These are phyloP conservation scores for Ascidia mentula DNA, from an alignment of 23 tunicate genomes.

Conservation along the genomic window DNA sequence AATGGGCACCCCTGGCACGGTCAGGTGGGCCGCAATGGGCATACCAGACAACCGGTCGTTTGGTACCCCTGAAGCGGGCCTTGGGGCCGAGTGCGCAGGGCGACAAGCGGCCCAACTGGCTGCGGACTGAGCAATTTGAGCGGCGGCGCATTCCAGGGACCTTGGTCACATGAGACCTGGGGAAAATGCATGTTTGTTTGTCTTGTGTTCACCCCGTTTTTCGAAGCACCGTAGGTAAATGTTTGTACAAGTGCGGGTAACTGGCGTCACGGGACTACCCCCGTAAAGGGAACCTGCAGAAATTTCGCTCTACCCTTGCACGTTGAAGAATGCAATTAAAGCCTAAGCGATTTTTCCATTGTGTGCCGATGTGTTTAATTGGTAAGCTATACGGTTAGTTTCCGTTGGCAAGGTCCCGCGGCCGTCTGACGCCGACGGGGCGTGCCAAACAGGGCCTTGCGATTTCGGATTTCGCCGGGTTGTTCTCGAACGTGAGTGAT, in stretches of 20 bases:
- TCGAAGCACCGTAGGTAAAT: not conserved
- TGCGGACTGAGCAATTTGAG: not conserved
- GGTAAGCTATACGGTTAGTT: not conserved
- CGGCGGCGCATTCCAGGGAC: not conserved
- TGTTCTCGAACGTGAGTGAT: not conserved
- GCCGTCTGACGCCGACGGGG: not conserved
- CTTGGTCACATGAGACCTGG: not conserved
- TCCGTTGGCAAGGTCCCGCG: not conserved
- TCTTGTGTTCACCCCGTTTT: not conserved
- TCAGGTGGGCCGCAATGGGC: conserved; percentile 6
- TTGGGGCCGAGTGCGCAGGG: not conserved
- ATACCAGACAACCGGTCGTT: conserved; percentile 1
- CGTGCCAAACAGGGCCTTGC: not conserved
- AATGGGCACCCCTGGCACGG: not conserved
- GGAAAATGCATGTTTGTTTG: not conserved
- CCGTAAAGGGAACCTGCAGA: not conserved
- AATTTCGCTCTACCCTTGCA: no score
- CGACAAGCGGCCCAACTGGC: not conserved
- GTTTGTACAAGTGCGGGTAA: not conserved
- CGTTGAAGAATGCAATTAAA: no score
- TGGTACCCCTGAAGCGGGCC: not conserved
- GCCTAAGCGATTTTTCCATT: not conserved
- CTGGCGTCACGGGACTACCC: not conserved
- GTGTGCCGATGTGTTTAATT: not conserved
- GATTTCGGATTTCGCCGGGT: not conserved